Base-by-base conservation (phyloP, 2,113 vertebrate species). In the Malaclemys terrapin region DNA sequence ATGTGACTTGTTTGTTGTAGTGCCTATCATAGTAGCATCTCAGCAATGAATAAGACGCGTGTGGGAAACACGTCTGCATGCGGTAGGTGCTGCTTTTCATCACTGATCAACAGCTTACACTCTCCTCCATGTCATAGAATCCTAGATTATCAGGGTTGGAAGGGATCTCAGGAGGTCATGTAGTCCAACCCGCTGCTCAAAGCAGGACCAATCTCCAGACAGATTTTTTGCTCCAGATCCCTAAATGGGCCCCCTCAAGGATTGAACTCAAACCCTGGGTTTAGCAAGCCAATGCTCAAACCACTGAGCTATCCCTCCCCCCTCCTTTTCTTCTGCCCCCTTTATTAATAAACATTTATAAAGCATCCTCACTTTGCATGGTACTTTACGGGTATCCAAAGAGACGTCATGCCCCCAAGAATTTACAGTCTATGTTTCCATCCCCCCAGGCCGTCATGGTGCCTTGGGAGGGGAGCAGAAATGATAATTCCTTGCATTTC, bases 341-440 rank as follows among this genome's bases (percentile, higher is more conserved):
- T 75, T 75, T 88, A 75, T 84, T 87, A 81, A 95, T 92, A 91
- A 91, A 87, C 90, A 93, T 85, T 93, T 87, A 29, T 84, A 82
- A 69, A 89, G 42, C 19, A 9, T 45, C 50, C 54, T 72, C 47
- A 85, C 4, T 56, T 91, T 87, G 35, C 17, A 6, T 45, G 45
- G 53, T 76, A 24, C 89, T 86, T 82, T 82, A n/a, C 19, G 69
- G 85, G 45, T 5, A 24, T 82, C 29, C 54, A 20, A 89, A 91
- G 45, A 80, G 62, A 78, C 65, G 25, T 47, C 38, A 9, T 56
- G 50, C n/a, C 17, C 56, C 45, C 6, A 65, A 42, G 19, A 47
- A 49, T 85, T 90, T 83, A 10, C 14, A 6, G 31, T 12, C 62
- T 22, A 31, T 2, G 31, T 65, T 65, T 65, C 62, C 56, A 35